Conservation (phyloP, 2,888 invertebrate genomes). For the Acrobasis consociella region DNA sequence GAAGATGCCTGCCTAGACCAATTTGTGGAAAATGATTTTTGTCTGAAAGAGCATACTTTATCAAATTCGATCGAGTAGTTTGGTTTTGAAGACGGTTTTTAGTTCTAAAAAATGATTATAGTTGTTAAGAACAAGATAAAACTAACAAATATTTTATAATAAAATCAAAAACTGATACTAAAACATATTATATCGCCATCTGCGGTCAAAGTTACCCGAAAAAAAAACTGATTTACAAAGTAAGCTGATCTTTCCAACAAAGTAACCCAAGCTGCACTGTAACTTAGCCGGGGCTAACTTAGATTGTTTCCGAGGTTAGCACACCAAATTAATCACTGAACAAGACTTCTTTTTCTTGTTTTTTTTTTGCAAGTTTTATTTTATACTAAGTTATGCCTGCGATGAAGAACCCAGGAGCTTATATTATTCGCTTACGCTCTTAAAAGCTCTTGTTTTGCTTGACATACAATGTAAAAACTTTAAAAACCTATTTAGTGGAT, state of each 20-base stretch:
- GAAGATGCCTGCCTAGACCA: too few species aligned
- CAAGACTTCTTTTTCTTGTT: neutral
- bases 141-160: too few species aligned
- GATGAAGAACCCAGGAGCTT: neutral
- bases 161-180: too few species aligned
- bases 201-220: neutral
- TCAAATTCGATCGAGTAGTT: too few species aligned
- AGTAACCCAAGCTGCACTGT: slow-evolving; percentile 1
- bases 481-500: too few species aligned
- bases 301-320: slow-evolving; percentile 13
- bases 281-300: slow-evolving; percentile 10
- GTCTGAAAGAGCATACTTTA: too few species aligned
- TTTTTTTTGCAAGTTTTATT: neutral
- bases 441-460: too few species aligned
- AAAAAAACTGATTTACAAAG: slow-evolving; percentile 1
- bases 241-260: slow-evolving; percentile 2
- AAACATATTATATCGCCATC: neutral
- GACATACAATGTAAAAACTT: too few species aligned
- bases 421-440: neutral
- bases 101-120: too few species aligned
- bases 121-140: too few species aligned
- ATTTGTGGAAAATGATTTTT: too few species aligned
- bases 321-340: slow-evolving; percentile 21
- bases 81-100: too few species aligned
- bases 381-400: neutral